phyloP scores from a whole-genome alignment of 1,140 invertebrate genomes.

The Oscheius sp. region DNA sequence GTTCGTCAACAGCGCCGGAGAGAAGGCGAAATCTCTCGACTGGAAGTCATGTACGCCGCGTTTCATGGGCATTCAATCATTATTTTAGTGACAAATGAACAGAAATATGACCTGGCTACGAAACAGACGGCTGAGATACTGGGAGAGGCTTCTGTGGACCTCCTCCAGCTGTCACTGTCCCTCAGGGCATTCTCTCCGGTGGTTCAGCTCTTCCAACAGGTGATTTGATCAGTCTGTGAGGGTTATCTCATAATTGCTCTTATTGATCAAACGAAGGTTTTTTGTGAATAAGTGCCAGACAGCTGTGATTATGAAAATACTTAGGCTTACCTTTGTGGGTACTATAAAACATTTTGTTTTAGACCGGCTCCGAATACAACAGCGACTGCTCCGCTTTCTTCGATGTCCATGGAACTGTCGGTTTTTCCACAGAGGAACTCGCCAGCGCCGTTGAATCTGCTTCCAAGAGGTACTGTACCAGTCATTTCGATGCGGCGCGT shows the following conservation, averaged over 20 bases:
- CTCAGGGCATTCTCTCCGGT: constrained; percentile 52
- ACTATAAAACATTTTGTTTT: too few species aligned
- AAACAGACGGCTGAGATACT: constrained; percentile 36
- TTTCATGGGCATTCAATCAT: too few species aligned
- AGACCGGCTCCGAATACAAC: constrained; percentile 26
- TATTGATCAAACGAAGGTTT: constrained; percentile 22
- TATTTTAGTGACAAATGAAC: too few species aligned
- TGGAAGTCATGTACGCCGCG: constrained; percentile 37
- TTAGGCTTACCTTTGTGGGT: neutral
- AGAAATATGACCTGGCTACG: constrained; percentile 50
- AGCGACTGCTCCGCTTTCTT: constrained; percentile 26
- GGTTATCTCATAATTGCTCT: constrained; percentile 9
- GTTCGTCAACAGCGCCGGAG: constrained; percentile 41
- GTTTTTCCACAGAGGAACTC: constrained; percentile 25
- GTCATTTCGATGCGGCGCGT: too few species aligned
- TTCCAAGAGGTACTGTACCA: neutral
- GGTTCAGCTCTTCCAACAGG: constrained; percentile 54
- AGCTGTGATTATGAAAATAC: neutral
- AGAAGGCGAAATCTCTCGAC: constrained; percentile 4
- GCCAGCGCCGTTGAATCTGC: constrained; percentile 11
- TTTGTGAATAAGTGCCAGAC: constrained; percentile 3
- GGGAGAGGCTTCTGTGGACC: constrained; percentile 28
- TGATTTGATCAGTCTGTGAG: constrained; percentile 22
- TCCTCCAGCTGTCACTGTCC: constrained; percentile 54
- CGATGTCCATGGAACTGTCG: constrained; percentile 31